Percentiles rank a stretch among this genome's conserved stretches.
Conservation (phyloP, 2,113 vertebrate genomes). For the Datnioides undecimradiatus region DNA sequence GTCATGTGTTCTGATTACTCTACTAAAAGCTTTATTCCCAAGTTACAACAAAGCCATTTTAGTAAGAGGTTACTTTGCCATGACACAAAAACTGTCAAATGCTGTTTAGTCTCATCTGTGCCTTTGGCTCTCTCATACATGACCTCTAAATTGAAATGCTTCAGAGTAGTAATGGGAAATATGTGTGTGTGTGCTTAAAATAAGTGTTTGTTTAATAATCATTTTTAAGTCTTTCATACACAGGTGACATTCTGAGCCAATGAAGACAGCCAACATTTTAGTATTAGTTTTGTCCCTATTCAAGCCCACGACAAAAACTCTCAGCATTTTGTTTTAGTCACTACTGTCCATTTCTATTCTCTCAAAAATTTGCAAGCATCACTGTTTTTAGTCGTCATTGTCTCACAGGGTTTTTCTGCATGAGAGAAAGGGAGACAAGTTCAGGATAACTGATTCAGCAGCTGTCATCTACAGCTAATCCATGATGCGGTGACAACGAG, state of each 20-base stretch:
- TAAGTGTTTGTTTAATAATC: background rate
- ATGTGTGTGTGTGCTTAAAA: background rate
- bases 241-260: background rate
- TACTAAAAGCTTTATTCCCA: background rate
- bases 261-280: background rate
- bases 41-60: background rate
- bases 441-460: conserved; percentile 16
- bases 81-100: conserved; percentile 2
- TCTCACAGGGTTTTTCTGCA: background rate
- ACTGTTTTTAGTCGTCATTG: background rate
- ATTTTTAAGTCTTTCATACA: background rate
- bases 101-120: background rate
- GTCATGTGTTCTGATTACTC: background rate
- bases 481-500: background rate
- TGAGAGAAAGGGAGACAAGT: no score
- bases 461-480: conserved; percentile 19
- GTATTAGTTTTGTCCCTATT: background rate
- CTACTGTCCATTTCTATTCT: background rate
- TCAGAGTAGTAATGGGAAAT: background rate
- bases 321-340: background rate
- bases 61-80: background rate
- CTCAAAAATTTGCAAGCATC: background rate
- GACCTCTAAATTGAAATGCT: background rate
- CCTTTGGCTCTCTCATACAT: conserved; percentile 2
- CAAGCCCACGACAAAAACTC: background rate